These are phyloP conservation scores for Aplysina aerophoba DNA, from an alignment of 37 sponge, comb jelly and placozoan species.

Conservation along the genomic window DNA sequence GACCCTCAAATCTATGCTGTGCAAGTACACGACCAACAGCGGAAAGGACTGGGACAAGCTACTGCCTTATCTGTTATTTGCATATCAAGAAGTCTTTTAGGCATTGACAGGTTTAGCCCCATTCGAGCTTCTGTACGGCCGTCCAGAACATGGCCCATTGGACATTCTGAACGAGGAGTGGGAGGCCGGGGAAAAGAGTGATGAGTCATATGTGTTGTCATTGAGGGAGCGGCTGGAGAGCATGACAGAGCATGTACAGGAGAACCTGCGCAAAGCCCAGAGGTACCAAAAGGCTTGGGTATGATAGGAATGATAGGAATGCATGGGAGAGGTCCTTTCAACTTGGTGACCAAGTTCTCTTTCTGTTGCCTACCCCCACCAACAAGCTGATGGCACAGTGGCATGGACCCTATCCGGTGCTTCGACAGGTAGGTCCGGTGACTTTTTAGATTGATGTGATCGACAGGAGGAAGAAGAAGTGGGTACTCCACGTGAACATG, in stretches of 20 bases:
- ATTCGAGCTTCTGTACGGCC: constrained; percentile 57
- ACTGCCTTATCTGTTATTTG: constrained; percentile 59
- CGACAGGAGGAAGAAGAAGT: constrained; percentile 31
- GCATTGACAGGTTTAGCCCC: constrained; percentile 49
- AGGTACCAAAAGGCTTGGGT: constrained; percentile 15
- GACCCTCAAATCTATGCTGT: constrained; percentile 52
- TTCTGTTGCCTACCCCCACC: constrained; percentile 25
- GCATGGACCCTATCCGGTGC: constrained; percentile 41
- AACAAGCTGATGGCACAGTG: constrained; percentile 41
- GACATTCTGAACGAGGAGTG: constrained; percentile 51
- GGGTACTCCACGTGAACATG: constrained; percentile 52
- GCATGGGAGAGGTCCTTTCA: constrained; percentile 1
- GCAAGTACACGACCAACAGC: constrained; percentile 12
- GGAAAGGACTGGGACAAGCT: constrained; percentile 55
- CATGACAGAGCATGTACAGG: constrained; percentile 23
- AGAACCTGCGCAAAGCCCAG: constrained; percentile 38
- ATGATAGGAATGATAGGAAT: constrained; percentile 34
- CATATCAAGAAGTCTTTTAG: constrained; percentile 59
- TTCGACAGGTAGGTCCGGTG: constrained; percentile 27
- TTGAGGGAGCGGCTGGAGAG: constrained; percentile 1
- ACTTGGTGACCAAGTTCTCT: constrained; percentile 31
- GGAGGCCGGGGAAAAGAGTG: constrained; percentile 23
- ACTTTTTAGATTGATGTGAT: constrained; percentile 31
- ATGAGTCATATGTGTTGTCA: constrained; percentile 25
- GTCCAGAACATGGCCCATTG: constrained; percentile 44